Percentiles rank a stretch among this genome's conserved stretches.
These are phyloP conservation scores for Watsonalla cultraria DNA, from an alignment of 2,888 invertebrate genomes.

Conservation along the genomic window DNA sequence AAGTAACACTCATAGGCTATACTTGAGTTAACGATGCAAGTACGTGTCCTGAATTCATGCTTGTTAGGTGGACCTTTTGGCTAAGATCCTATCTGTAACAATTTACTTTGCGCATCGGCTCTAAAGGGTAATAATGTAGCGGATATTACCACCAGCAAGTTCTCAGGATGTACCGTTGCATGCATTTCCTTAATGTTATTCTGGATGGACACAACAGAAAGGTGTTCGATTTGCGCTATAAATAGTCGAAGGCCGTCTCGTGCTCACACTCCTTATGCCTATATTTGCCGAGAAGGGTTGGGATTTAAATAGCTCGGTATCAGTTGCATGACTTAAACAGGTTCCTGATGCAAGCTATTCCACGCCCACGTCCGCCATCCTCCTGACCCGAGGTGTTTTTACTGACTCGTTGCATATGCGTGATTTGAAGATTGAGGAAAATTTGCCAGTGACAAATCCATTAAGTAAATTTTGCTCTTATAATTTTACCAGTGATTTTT, in stretches of 20 bases:
- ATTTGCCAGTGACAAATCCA: not conserved
- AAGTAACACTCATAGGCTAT: not conserved
- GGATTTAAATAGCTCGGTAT: slow-evolving; percentile 66
- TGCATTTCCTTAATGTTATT: slow-evolving; percentile 10
- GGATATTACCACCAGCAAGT: too few relatives aligned
- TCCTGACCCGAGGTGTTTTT: slow-evolving; percentile 53
- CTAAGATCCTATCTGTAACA: not conserved
- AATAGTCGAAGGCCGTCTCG: slow-evolving; percentile 47
- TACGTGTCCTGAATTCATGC: not conserved
- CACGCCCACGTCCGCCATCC: slow-evolving; percentile 53
- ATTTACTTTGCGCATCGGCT: too few relatives aligned
- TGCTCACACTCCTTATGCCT: slow-evolving; percentile 19
- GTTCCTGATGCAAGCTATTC: slow-evolving; percentile 57
- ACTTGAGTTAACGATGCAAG: slow-evolving; percentile 2
- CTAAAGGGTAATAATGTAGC: too few relatives aligned
- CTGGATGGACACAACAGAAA: slow-evolving; percentile 16
- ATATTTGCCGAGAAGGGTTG: slow-evolving; percentile 48
- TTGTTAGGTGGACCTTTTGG: not conserved
- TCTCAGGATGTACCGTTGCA: not conserved
- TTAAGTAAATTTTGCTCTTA: not conserved
- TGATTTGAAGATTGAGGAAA: not conserved
- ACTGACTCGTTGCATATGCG: slow-evolving; percentile 44
- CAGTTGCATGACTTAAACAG: slow-evolving; percentile 73
- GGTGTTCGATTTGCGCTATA: slow-evolving; percentile 27
- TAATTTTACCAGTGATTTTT: not conserved